phyloP scores from a whole-genome alignment of 2,797 vertebrate genomes.

The Podargus strigoides region DNA sequence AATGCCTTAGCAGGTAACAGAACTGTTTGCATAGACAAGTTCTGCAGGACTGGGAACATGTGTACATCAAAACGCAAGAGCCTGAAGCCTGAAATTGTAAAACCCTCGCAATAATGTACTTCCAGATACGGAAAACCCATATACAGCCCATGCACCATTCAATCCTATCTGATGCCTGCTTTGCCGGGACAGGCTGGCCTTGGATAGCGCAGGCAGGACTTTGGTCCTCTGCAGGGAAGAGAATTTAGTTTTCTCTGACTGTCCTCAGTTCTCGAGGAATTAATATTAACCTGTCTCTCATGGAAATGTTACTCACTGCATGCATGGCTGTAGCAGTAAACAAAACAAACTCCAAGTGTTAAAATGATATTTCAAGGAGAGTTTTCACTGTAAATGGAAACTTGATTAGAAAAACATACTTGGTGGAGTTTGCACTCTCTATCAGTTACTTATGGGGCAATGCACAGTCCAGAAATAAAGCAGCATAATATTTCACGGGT shows the following conservation, averaged over 20 bases:
- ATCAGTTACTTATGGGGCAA: neutral
- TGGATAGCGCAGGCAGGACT: neutral
- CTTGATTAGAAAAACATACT: neutral
- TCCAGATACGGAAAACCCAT: neutral
- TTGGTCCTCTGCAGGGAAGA: neutral
- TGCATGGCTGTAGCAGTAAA: neutral
- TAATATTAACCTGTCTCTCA: neutral
- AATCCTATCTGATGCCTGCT: neutral
- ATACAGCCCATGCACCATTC: neutral
- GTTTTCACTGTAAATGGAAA: neutral
- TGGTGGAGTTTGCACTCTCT: neutral
- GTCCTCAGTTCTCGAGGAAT: neutral
- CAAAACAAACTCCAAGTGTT: neutral
- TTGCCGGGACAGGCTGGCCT: neutral
- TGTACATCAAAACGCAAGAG: neutral
- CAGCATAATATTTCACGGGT: neutral
- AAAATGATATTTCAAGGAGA: neutral
- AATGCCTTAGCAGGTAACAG: neutral
- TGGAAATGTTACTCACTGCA: neutral
- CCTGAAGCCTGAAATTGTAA: neutral
- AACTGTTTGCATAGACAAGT: neutral
- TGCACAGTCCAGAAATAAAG: conserved; percentile 2
- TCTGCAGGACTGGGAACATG: neutral
- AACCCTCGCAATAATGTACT: neutral
- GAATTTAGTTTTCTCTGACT: neutral